Evolutionary conservation across 2,888 invertebrate genomes (phyloP), one percentile per base, ranked within the genome.

Genomic region (Clepsis dumicolana): DNA sequence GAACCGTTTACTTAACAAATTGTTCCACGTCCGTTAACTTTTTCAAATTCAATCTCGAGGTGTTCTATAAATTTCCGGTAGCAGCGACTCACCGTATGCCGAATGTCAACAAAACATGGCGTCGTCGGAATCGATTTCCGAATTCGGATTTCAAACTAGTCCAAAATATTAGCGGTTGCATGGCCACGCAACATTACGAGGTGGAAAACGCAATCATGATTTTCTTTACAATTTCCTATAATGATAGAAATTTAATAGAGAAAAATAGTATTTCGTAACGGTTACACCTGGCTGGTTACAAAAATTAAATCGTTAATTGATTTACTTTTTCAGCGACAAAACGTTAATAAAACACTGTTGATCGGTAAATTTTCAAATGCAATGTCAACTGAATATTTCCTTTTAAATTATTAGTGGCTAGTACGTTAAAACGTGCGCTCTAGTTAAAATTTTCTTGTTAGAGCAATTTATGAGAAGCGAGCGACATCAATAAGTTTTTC

Each of bases 401-500:
- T 21, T 18, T 21, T 48, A 21, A 41, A 48, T 21, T 48, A 48
- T 48, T 21, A 12, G 35, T 29, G 35, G 14, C n/a, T 21, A 38
- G 70, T 50, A 48, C 12, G 21, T 48, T 48, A 1, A 18, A 48
- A n/a, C 48, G 21, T 48, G 48, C 48, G 48, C 48, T 44, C 62
- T 53, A 64, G 38, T 70, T 64, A 81, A 85, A 79, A 84, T 89
- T 91, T 90, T 88, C 88, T 86, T 80, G 83, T 88, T 88, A 89
- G 86, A 87, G 85, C 89, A 85, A 92, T 91, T 90, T 90, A 88
- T 92, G 89, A 88, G 82, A 75, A 81, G 82, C 79, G 84, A 84
- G 84, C 86, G 89, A 86, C 91, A 90, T 91, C 89, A 89, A 92
- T 92, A 87, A 88, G 81, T 85, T 91, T 91, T 92, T 90, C 88